Evolutionary conservation across 2,113 vertebrate species (phyloP), one percentile per base, ranked within the genome.

Genomic region (Apus apus): DNA sequence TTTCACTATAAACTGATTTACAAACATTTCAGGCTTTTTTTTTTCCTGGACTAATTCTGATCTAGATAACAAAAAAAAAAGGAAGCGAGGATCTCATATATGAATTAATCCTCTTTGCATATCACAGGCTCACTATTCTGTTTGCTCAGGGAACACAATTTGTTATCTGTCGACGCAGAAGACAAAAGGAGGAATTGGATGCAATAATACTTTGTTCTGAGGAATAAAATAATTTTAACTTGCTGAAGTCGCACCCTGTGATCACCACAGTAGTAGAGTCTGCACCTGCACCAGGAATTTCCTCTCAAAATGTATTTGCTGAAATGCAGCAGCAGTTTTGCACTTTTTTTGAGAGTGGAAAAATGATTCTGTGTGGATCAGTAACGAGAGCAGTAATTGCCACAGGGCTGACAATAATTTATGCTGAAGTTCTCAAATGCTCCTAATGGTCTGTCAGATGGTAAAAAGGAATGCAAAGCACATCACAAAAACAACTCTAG

Each of bases 381-480:
- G 80, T 82, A 91, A 91, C 12, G 88, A 79, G 85, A 92, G 78
- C 94, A 92, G 85, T 23, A 64, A 87, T 60, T 81, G 93, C 84
- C 87, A 91, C 29, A 2, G 77, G 91, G 85, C 61, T 89, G 89
- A 64, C 81, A 78, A 96, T 60, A 64, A 93, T 82, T 95, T 57
- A 81, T 89, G 87, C 85, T 85, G 26, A 56, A 85, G 65, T 75
- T 91, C 89, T 78, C 84, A n/a, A 12, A 29, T 89, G 89, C 66
- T 94, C 18, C 85, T 89, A 38, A 91, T 91, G 87, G 91, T 65
- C 87, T 91, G 93, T 91, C 95, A 91, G 84, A 71, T 38, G 57
- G 85, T 51, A 71, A 91, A 89, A 85, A 43, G 45, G 56, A 78
- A 78, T n/a, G 70, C 77, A 81, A 78, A 91, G 68, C 67, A 84